Conservation (phyloP, 2,113 vertebrate species). For the Vombatus ursinus region DNA sequence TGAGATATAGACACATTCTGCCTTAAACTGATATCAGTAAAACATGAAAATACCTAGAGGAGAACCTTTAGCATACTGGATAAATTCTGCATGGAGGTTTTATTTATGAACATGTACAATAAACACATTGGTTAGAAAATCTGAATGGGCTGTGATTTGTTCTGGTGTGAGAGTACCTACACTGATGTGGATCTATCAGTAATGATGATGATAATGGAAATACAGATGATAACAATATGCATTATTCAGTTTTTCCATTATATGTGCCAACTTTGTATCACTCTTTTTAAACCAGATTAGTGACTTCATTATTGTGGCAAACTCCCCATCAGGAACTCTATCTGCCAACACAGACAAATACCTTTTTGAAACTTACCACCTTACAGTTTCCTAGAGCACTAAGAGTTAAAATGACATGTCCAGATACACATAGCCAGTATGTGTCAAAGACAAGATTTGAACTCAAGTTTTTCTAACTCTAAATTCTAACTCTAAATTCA, state of each 20-base stretch:
- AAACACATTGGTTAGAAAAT: not conserved
- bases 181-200: not conserved
- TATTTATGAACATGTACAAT: not conserved
- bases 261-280: not conserved
- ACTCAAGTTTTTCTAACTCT: not conserved
- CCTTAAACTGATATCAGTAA: not conserved
- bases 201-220: not conserved
- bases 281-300: not conserved
- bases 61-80: not conserved
- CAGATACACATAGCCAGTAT: not conserved
- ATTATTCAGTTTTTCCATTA: not conserved
- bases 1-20: not conserved
- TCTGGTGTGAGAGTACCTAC: not conserved
- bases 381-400: not conserved
- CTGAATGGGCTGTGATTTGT: not conserved
- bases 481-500: not conserved
- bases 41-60: not conserved
- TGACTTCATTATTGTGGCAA: not conserved
- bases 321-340: not conserved
- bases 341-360: not conserved
- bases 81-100: not conserved
- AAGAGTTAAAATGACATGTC: not conserved
- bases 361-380: not conserved
- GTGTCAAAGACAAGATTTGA: not conserved
- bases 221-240: not conserved